These are phyloP conservation scores for Xiphydria camelus DNA, from an alignment of 2,888 invertebrate genomes.

Conservation along the genomic window DNA sequence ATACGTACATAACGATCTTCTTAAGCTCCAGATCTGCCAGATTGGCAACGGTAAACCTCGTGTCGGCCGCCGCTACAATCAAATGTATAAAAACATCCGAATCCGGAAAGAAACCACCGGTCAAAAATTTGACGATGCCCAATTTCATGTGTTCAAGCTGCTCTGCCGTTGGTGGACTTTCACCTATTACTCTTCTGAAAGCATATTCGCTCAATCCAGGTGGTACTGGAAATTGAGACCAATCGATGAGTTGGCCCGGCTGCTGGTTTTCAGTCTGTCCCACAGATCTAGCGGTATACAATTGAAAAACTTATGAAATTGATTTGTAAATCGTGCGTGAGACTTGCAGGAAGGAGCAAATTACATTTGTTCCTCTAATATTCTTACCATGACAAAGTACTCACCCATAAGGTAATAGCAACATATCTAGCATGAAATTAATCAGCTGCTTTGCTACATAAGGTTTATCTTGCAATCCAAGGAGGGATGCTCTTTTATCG, in stretches of 20 bases:
- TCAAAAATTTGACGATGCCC: slow-evolving; percentile 80
- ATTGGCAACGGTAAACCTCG: slow-evolving; percentile 86
- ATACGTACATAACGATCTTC: slow-evolving; percentile 69
- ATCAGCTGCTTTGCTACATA: slow-evolving; percentile 70
- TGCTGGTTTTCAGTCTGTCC: slow-evolving; percentile 59
- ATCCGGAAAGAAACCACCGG: slow-evolving; percentile 75
- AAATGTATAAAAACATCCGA: slow-evolving; percentile 75
- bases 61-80: slow-evolving; percentile 86
- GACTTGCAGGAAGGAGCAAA: slow-evolving; percentile 3
- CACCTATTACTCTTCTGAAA: slow-evolving; percentile 75
- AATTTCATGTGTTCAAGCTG: slow-evolving; percentile 80
- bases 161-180: slow-evolving; percentile 73
- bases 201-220: slow-evolving; percentile 77
- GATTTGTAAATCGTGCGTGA: no score
- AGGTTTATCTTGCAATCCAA: slow-evolving; percentile 76
- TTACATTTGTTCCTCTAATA: background rate
- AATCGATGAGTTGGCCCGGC: slow-evolving; percentile 54
- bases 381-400: slow-evolving; percentile 22
- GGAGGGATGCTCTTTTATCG: slow-evolving; percentile 65
- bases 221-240: slow-evolving; percentile 63
- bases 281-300: slow-evolving; percentile 58
- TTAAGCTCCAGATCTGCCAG: slow-evolving; percentile 84
- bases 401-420: slow-evolving; percentile 86
- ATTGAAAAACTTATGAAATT: background rate
- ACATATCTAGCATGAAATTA: slow-evolving; percentile 78